These are phyloP conservation scores for Brachionus sp. DNA, from an alignment of 1,140 invertebrate genomes.

Conservation along the genomic window DNA sequence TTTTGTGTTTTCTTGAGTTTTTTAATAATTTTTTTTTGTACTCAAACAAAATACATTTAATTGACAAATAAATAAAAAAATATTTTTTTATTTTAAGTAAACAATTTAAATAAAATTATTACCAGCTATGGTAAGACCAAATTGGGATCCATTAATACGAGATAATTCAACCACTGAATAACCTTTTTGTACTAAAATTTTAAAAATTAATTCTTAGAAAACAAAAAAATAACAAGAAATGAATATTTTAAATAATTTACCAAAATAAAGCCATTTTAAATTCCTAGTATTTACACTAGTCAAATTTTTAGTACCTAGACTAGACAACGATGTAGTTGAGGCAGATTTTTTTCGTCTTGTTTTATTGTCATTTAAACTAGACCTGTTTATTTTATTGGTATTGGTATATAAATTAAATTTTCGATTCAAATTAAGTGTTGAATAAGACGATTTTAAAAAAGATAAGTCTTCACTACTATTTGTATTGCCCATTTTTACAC, in stretches of 20 bases:
- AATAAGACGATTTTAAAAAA: slow-evolving; percentile 37
- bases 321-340: slow-evolving; percentile 17
- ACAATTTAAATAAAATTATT: neutral
- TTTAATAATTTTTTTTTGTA: neutral
- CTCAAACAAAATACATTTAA: neutral
- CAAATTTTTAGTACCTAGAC: slow-evolving; percentile 1
- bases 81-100: neutral
- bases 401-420: slow-evolving; percentile 32
- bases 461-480: neutral
- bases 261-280: slow-evolving; percentile 21
- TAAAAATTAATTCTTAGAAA: slow-evolving; percentile 15
- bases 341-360: slow-evolving; percentile 32
- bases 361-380: neutral
- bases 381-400: slow-evolving; percentile 16
- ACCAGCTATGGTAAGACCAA: slow-evolving; percentile 32
- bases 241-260: neutral
- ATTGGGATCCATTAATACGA: slow-evolving; percentile 31
- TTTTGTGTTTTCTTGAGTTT: too few species aligned
- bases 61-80: neutral
- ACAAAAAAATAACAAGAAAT: neutral
- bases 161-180: slow-evolving; percentile 33
- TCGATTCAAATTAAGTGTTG: slow-evolving; percentile 33
- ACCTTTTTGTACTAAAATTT: slow-evolving; percentile 43
- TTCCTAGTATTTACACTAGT: neutral
- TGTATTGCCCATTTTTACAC: slow-evolving; percentile 21